phyloP scores from a whole-genome alignment of 2,888 invertebrate genomes.

The Acleris cristana region DNA sequence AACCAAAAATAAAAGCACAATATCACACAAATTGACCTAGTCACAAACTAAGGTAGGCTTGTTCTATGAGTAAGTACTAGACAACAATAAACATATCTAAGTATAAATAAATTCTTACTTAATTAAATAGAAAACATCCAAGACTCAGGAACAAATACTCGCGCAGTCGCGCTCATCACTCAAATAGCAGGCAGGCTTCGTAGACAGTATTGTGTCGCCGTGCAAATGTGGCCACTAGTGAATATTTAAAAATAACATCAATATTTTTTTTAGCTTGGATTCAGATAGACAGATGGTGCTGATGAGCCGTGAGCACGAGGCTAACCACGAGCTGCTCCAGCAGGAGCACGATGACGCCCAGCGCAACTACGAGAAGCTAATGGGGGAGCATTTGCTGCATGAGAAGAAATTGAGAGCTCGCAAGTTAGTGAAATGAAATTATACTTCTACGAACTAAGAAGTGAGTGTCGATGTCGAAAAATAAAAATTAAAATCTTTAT shows the following conservation, averaged over 20 bases:
- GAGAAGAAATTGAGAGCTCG: slow-evolving; percentile 82
- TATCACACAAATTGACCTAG: no score
- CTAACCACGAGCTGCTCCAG: slow-evolving; percentile 74
- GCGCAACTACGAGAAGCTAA: slow-evolving; percentile 69
- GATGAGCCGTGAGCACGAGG: slow-evolving; percentile 72
- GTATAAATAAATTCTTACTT: no score
- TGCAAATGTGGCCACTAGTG: no score
- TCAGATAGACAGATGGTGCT: slow-evolving; percentile 82
- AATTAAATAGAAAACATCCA: no score
- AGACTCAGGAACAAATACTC: no score
- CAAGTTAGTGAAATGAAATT: slow-evolving; percentile 51
- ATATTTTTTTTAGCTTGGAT: slow-evolving; percentile 59
- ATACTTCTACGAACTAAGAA: no score
- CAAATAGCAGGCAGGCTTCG: background rate
- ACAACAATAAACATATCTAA: no score
- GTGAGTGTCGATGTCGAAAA: background rate
- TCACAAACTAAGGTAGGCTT: no score
- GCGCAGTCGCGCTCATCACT: no score
- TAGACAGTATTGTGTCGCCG: background rate
- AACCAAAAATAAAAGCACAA: no score
- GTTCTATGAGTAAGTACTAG: no score
- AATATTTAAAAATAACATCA: background rate
- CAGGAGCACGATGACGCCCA: slow-evolving; percentile 73
- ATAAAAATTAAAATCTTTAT: no score
- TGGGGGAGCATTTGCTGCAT: slow-evolving; percentile 72